Base-by-base conservation (phyloP, 2,113 vertebrate genomes). In the Solea solea region DNA sequence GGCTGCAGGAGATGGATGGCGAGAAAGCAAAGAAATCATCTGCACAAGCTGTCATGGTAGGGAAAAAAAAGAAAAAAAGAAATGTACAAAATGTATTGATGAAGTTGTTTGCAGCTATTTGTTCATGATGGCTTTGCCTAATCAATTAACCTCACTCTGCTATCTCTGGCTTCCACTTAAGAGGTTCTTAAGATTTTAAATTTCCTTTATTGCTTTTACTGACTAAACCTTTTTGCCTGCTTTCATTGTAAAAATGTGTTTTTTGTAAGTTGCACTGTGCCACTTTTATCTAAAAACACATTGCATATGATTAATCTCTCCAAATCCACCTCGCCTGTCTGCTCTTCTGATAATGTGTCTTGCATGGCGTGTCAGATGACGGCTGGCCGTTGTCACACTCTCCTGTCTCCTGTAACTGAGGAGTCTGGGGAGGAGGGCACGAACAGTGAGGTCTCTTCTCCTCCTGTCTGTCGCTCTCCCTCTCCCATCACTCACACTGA, bases 351-450 rank as follows among this genome's bases (percentile, higher is more conserved):
- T 52, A 10, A 53, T 80, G 53, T 77, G 44, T 78, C 56, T 67
- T 71, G 50, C 76, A 60, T 78, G 86, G 66, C 75, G 90, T 67
- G 91, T 86, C 94, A 99, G 98, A 96, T 99, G 96, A 98, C 96
- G 67, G 98, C 98, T 50, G 97, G 97, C 86, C 96, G 97, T 91
- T 98, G 97, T 94, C 98, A 99, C 94, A 96, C 96, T 9, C 94
- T 99, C 88, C 94, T 98, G 85, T 98, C 97, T 78, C 98, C 98
- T 85, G 97, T 99, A 88, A 98, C 95, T 76, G 98, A 98, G 93
- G 98, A 99, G 88, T 98, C 98, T 87, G 97, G 97, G 90, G 98
- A 99, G 93, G 97, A 98, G 91, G 96, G 96, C 88, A 95, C 95
- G 88, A 96, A 92, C 96, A 98, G 97, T 86, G 97, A 98, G 86